Conservation (phyloP, 1,140 invertebrate species). For the Euglossa dilemma region DNA sequence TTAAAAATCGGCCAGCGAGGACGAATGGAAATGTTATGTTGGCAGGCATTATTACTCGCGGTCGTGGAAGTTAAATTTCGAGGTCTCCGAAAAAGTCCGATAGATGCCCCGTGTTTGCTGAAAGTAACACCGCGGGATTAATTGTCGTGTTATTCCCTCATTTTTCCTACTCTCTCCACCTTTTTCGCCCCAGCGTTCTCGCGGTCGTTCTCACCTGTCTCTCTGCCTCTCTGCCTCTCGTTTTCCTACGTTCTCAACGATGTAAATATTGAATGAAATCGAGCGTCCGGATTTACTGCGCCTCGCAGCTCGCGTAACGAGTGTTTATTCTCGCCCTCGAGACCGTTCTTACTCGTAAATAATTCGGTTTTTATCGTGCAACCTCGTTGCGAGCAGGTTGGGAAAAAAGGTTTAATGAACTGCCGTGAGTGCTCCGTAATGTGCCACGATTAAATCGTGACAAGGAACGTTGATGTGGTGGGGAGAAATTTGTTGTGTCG, state of each 20-base stretch:
- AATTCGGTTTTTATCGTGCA: conserved; percentile 35
- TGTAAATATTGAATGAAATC: conserved; percentile 45
- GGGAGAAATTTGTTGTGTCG: background rate
- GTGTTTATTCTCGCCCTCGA: conserved; percentile 27
- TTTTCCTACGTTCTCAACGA: background rate
- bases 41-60: too few relatives aligned
- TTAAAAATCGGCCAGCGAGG: too few relatives aligned
- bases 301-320: conserved; percentile 1
- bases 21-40: too few relatives aligned
- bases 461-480: background rate
- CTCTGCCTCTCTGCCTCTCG: too few relatives aligned
- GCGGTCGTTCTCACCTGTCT: background rate
- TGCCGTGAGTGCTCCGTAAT: background rate
- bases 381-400: background rate
- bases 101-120: too few relatives aligned
- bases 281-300: conserved; percentile 24
- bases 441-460: background rate
- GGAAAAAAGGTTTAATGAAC: conserved; percentile 10
- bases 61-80: too few relatives aligned
- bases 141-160: too few relatives aligned
- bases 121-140: too few relatives aligned
- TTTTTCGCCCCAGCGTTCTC: too few relatives aligned
- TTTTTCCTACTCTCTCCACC: too few relatives aligned
- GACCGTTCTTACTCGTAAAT: conserved; percentile 9
- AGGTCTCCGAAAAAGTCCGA: too few relatives aligned